These are phyloP conservation scores for Gonatopus flavifemur DNA, from an alignment of 1,140 invertebrate species.

Conservation along the genomic window DNA sequence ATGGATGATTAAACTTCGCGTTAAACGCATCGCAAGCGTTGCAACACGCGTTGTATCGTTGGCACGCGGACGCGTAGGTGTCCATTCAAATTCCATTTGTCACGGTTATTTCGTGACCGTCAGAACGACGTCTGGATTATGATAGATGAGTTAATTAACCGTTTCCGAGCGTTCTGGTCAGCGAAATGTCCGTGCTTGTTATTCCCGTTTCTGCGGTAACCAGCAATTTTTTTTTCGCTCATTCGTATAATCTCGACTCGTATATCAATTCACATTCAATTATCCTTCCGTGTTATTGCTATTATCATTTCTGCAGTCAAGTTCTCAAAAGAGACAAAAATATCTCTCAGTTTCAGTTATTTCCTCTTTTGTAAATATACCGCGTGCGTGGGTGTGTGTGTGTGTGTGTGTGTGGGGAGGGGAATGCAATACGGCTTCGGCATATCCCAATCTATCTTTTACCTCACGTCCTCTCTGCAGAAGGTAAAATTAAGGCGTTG, in stretches of 20 bases:
- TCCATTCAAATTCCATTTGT: slow-evolving; percentile 2
- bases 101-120: slow-evolving; percentile 27
- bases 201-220: too few relatives aligned
- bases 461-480: not conserved
- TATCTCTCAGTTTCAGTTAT: not conserved
- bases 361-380: not conserved
- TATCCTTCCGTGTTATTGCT: not conserved
- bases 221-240: too few relatives aligned
- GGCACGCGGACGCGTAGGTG: not conserved
- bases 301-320: too few relatives aligned
- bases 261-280: not conserved
- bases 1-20: too few relatives aligned
- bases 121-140: slow-evolving; percentile 17
- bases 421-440: slow-evolving; percentile 10
- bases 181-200: too few relatives aligned
- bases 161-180: slow-evolving; percentile 19
- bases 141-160: slow-evolving; percentile 36
- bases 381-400: slow-evolving; percentile 20
- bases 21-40: slow-evolving; percentile 1
- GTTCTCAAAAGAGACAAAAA: not conserved
- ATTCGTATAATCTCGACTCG: slow-evolving; percentile 3
- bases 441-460: not conserved
- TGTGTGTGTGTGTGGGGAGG: slow-evolving; percentile 9
- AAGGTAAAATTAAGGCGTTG: slow-evolving; percentile 32
- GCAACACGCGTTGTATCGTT: not conserved